Percentiles rank a stretch among this genome's conserved stretches.
phyloP scores from a whole-genome alignment of 2,113 vertebrate species.

The Lophura nycthemera region DNA sequence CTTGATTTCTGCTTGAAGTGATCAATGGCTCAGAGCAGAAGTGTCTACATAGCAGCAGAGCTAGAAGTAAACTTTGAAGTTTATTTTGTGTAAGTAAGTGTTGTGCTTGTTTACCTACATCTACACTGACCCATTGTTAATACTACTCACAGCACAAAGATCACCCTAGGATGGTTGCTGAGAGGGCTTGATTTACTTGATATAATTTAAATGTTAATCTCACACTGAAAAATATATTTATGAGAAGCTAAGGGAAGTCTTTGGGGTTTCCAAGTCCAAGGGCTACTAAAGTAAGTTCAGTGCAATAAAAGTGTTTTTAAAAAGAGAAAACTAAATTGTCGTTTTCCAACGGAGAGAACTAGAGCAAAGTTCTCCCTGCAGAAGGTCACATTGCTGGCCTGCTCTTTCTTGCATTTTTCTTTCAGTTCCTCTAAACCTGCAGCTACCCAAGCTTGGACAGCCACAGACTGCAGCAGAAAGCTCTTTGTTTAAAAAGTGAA shows the following conservation, averaged over 20 bases:
- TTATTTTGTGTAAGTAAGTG: not conserved
- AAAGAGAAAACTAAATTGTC: not conserved
- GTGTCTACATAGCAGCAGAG: not conserved
- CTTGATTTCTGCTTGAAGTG: rapidly evolving
- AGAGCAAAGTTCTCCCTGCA: not conserved
- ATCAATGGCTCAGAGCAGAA: not conserved
- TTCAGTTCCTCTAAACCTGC: not conserved
- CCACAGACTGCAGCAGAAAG: not conserved
- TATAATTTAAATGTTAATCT: not conserved
- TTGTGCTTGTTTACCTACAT: not conserved
- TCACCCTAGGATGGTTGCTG: not conserved
- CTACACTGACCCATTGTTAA: not conserved
- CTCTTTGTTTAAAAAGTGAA: not conserved
- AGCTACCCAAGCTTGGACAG: not conserved
- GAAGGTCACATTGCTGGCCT: not conserved
- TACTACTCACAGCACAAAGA: not conserved
- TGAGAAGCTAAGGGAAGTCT: not conserved
- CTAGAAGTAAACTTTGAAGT: not conserved
- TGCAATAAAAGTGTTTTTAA: not conserved
- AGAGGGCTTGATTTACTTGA: not conserved
- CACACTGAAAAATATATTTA: not conserved
- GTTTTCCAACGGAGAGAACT: not conserved
- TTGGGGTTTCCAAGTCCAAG: not conserved
- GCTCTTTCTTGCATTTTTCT: not conserved
- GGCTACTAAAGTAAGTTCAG: not conserved